Base-by-base conservation (phyloP, 2,888 invertebrate species). In the Coelinius sp. region DNA sequence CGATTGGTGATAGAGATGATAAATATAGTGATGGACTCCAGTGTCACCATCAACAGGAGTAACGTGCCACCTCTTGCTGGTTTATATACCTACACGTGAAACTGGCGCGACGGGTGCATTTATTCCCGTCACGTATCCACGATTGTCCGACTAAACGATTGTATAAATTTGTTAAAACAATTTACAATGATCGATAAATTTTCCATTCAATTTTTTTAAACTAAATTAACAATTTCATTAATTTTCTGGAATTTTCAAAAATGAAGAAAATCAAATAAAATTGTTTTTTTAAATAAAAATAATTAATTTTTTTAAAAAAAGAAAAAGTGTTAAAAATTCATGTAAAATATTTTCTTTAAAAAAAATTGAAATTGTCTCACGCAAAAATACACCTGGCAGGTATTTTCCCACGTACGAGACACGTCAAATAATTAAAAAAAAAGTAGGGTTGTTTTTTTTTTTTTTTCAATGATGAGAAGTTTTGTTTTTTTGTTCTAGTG, bases 401-500 rank as follows among this genome's bases (percentile, higher is more conserved):
- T 24, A 62, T n/a, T 38, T 70, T 70, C 64, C 70, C 70, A 68
- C 68, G 62, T 62, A 46, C 31, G 27, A 12, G 17, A 52, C 46
- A 22, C 14, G 59, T 53, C 24, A 44, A 25, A 70, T 70, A 70
- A 70, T 78, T 78, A 74, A 75, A 77, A 77, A 59, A 79, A 79
- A 78, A 77, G 56, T 14, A 25, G 59, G 78, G 77, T 73, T 68
- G 74, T 71, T 78, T 78, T 78, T 77, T 59, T 59, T 52, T 63
- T 64, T 77, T 59, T 59, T 52, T 63, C 52, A 24, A 68, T 25
- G 25, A 49, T 31, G 59, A 31, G 8, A 31, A 41, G 20, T 46
- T 63, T 44, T 64, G 70, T 76, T 59, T 75, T 79, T 77, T 80
- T 79, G 76, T 80, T 80, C 78, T 78, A 77, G 78, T 77, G 79